Evolutionary conservation across 1,140 invertebrate genomes (phyloP).

Genomic region (Scaptomyza pallida): DNA sequence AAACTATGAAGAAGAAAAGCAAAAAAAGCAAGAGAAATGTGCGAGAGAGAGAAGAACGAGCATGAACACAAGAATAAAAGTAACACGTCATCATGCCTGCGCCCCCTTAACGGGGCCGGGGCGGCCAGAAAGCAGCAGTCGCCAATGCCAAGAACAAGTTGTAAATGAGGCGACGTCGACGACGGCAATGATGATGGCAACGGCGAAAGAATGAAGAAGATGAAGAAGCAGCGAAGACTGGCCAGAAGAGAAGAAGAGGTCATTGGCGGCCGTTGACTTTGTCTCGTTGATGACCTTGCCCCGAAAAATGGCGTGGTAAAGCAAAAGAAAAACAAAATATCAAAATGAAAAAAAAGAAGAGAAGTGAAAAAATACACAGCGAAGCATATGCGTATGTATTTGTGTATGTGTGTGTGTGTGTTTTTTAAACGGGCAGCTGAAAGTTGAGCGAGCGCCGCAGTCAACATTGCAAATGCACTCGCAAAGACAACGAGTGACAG

Average conservation of each 20-base stretch:
- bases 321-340: conserved; percentile 27
- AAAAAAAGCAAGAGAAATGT: conserved; percentile 45
- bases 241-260: conserved; percentile 74
- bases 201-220: conserved; percentile 31
- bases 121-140: conserved; percentile 3
- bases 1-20: conserved; percentile 48
- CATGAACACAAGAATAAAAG: conserved; percentile 57
- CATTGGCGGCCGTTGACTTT: conserved; percentile 83
- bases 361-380: conserved; percentile 9
- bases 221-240: conserved; percentile 39
- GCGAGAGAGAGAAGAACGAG: conserved; percentile 20
- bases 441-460: conserved; percentile 31
- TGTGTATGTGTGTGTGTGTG: background rate
- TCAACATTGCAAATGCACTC: conserved; percentile 47
- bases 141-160: conserved; percentile 77
- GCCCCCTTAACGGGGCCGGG: conserved; percentile 44
- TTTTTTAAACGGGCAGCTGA: conserved; percentile 34
- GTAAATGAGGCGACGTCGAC: conserved; percentile 60
- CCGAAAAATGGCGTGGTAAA: conserved; percentile 81
- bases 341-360: conserved; percentile 5
- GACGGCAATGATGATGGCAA: conserved; percentile 9
- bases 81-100: conserved; percentile 77
- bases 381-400: conserved; percentile 10
- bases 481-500: conserved; percentile 31
- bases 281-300: conserved; percentile 83